Conservation (phyloP, 92 coral and sea anemone species). For the Montipora capitata region DNA sequence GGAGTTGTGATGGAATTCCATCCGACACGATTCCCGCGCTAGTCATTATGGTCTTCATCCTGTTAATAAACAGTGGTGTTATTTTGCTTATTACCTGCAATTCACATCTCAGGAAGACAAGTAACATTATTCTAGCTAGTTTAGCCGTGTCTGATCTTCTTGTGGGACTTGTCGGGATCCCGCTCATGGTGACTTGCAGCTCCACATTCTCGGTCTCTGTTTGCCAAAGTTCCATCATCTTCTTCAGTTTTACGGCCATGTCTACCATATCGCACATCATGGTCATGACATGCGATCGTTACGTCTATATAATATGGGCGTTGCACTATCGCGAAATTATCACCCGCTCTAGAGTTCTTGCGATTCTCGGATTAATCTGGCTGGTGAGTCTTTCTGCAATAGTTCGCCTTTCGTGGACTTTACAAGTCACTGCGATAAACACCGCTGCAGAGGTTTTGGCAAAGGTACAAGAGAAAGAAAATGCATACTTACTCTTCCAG, state of each 20-base stretch:
- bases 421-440: neutral
- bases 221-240: slow-evolving; percentile 3
- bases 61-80: slow-evolving; percentile 30
- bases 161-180: slow-evolving; percentile 43
- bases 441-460: neutral
- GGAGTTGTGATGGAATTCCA: neutral
- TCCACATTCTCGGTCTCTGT: neutral
- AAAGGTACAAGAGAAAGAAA: slow-evolving; percentile 7
- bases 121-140: slow-evolving; percentile 43
- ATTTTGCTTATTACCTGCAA: slow-evolving; percentile 34
- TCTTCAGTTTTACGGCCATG: slow-evolving; percentile 28
- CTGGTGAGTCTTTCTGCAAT: neutral
- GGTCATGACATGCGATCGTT: slow-evolving; percentile 36
- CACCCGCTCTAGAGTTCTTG: neutral
- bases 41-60: slow-evolving; percentile 27
- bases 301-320: slow-evolving; percentile 14
- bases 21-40: slow-evolving; percentile 42
- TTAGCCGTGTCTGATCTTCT: slow-evolving; percentile 54
- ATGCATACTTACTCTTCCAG: neutral
- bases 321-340: neutral
- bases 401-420: slow-evolving; percentile 32
- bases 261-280: neutral
- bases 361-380: slow-evolving; percentile 14
- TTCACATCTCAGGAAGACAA: slow-evolving; percentile 23
- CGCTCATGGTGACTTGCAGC: slow-evolving; percentile 37